Percentiles rank a stretch among this genome's conserved stretches.
phyloP scores from a whole-genome alignment of 2,113 vertebrate genomes.

The Corvus moneduloides region DNA sequence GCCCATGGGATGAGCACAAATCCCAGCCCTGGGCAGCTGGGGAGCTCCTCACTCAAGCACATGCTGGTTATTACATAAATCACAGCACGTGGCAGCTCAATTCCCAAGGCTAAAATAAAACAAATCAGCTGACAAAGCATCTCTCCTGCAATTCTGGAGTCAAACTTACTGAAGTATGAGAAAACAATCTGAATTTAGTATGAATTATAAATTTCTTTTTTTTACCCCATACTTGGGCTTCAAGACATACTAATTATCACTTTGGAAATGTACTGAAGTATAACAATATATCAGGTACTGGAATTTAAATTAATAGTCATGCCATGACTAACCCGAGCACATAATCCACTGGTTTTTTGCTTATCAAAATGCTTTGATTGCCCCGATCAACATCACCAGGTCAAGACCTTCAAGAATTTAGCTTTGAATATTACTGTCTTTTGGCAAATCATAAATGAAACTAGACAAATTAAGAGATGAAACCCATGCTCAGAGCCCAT shows the following conservation, averaged over 20 bases:
- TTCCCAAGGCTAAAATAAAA: neutral
- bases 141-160: neutral
- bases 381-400: neutral
- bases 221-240: neutral
- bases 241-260: neutral
- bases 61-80: neutral
- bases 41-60: neutral
- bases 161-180: neutral
- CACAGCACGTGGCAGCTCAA: neutral
- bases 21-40: neutral
- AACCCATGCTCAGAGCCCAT: neutral
- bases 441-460: neutral
- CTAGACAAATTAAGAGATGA: neutral
- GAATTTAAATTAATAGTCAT: neutral
- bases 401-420: neutral
- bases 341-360: rapidly evolving
- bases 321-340: neutral
- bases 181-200: neutral
- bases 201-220: neutral
- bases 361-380: neutral
- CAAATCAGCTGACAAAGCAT: neutral
- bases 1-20: neutral
- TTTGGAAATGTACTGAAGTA: neutral
- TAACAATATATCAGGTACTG: neutral
- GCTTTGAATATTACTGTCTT: neutral